phyloP scores from a whole-genome alignment of 2,888 invertebrate genomes.

The Micoletzkya japonica region DNA sequence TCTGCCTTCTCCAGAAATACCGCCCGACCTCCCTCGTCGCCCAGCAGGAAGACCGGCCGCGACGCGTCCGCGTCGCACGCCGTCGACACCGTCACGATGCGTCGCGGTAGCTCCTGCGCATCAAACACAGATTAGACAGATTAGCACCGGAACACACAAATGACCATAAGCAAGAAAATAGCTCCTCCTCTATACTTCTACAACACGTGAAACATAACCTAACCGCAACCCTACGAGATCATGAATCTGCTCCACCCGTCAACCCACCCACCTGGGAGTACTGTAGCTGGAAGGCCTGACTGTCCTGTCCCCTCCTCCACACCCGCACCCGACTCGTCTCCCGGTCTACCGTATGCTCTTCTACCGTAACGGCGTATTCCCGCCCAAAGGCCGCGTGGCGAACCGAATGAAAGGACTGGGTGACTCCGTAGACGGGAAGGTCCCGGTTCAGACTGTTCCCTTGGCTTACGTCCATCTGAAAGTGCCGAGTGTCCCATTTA shows the following conservation, averaged over 20 bases:
- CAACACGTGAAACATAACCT: too few species aligned
- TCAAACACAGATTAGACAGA: background rate
- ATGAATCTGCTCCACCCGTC: too few species aligned
- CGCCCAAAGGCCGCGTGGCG: background rate
- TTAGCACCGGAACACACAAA: background rate
- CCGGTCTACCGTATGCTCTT: background rate
- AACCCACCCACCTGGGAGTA: conserved; percentile 26
- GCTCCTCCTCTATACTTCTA: too few species aligned
- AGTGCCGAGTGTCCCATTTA: too few species aligned
- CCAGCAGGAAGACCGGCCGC: conserved; percentile 1
- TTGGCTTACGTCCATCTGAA: conserved; percentile 14
- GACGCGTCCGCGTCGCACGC: background rate
- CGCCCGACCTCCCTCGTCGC: background rate
- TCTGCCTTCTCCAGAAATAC: background rate
- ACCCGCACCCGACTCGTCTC: conserved; percentile 7
- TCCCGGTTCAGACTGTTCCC: conserved; percentile 17
- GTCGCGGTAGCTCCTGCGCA: conserved; percentile 1
- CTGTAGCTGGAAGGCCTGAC: background rate
- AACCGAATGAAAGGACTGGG: conserved; percentile 12
- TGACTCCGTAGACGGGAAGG: conserved; percentile 14
- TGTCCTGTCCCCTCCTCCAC: conserved; percentile 4
- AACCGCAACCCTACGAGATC: too few species aligned
- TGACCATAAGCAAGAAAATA: background rate
- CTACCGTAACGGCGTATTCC: conserved; percentile 9
- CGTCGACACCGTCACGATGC: background rate